Conservation (phyloP, 2,113 vertebrate species). For the Anoplopoma fimbria region DNA sequence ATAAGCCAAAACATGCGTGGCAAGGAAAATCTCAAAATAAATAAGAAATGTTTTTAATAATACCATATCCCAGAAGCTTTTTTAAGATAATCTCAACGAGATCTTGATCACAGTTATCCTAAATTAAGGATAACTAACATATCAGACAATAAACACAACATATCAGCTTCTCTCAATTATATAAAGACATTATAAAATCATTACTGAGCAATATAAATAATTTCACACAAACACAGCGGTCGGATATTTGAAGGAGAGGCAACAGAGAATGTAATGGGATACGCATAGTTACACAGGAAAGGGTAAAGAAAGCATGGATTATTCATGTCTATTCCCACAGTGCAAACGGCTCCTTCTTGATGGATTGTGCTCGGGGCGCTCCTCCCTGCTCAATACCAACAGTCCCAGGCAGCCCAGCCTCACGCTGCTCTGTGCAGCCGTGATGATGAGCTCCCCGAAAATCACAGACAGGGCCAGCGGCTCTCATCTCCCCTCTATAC, state of each 20-base stretch:
- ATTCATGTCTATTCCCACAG: conserved; percentile 83
- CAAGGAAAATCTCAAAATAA: not conserved
- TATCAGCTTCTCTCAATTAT: not conserved
- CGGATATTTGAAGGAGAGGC: conserved; percentile 56
- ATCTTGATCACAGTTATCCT: not conserved
- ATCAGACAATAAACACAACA: not conserved
- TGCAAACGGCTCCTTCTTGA: conserved; percentile 80
- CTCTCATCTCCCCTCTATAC: conserved; percentile 51
- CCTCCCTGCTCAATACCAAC: conserved; percentile 80
- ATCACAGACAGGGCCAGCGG: conserved; percentile 73
- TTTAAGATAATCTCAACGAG: not conserved
- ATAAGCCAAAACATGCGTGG: not conserved
- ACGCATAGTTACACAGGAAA: conserved; percentile 62
- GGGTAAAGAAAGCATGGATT: conserved; percentile 82
- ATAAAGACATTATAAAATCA: conserved; percentile 1
- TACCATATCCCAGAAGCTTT: not conserved
- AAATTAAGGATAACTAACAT: not conserved
- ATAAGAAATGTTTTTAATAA: not conserved
- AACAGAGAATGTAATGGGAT: conserved; percentile 57
- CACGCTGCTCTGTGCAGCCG: conserved; percentile 49
- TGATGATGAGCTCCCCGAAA: conserved; percentile 74
- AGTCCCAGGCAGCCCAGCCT: conserved; percentile 67
- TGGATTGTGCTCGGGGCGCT: conserved; percentile 79
- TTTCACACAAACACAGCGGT: conserved; percentile 38
- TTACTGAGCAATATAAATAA: conserved; percentile 8